phyloP scores from a whole-genome alignment of 2,113 vertebrate species.

The Philantomba maxwellii region DNA sequence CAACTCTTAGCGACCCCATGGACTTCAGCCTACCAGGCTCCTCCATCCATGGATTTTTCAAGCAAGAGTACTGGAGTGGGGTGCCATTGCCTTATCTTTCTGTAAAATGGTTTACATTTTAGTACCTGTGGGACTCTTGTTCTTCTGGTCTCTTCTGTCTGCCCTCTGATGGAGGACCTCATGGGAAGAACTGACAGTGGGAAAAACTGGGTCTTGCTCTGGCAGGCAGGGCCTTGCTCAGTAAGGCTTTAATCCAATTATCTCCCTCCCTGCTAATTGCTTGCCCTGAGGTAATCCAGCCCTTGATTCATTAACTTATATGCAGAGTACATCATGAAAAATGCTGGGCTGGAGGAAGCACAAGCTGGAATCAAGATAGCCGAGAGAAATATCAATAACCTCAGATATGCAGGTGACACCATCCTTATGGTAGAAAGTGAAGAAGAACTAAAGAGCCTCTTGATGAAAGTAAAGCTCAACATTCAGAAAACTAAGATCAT shows the following conservation, averaged over 20 bases:
- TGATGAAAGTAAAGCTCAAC: background rate
- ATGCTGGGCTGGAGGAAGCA: background rate
- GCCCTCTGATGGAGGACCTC: background rate
- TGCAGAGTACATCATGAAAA: background rate
- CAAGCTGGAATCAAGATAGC: background rate
- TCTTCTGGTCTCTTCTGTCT: background rate
- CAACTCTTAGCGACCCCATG: too few relatives aligned
- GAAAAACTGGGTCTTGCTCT: background rate
- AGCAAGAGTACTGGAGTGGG: too few relatives aligned
- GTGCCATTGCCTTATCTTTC: background rate
- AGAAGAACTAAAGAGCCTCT: background rate
- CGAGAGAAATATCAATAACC: background rate
- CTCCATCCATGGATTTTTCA: too few relatives aligned
- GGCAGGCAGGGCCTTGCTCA: background rate
- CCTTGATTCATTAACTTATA: background rate
- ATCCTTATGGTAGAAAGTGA: background rate
- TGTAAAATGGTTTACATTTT: background rate
- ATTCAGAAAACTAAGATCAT: background rate
- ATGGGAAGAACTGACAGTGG: background rate
- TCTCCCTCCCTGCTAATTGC: background rate
- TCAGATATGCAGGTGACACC: background rate
- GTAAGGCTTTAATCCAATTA: background rate
- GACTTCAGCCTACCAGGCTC: too few relatives aligned
- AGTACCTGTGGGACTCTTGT: background rate
- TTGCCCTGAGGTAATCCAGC: background rate